phyloP scores from a whole-genome alignment of 2,113 vertebrate species.

The Suncus etruscus region DNA sequence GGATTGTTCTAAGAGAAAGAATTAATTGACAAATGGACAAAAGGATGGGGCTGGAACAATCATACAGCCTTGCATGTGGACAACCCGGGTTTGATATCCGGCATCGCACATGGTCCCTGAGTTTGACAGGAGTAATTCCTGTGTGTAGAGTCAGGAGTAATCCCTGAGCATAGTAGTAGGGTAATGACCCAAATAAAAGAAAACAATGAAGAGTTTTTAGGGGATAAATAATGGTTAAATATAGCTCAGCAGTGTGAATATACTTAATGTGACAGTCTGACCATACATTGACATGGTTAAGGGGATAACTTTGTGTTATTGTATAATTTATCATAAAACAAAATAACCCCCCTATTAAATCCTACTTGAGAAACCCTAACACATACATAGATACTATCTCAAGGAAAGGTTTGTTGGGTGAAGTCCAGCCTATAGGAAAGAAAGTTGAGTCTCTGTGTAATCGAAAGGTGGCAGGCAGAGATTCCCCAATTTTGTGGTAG shows the following conservation, averaged over 20 bases:
- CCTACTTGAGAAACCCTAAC: background rate
- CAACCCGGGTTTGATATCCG: too few species aligned
- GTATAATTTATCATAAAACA: background rate
- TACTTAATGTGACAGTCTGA: background rate
- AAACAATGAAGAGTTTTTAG: background rate
- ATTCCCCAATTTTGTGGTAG: background rate
- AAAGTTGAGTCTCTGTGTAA: background rate
- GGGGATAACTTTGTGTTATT: background rate
- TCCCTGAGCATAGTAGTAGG: background rate
- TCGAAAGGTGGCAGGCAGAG: background rate
- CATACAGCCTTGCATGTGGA: too few species aligned
- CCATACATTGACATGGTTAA: background rate
- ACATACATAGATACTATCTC: background rate
- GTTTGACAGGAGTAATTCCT: too few species aligned
- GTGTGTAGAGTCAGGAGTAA: background rate
- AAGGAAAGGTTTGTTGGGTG: background rate
- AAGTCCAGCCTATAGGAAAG: background rate
- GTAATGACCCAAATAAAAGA: too few species aligned
- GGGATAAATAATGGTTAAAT: background rate
- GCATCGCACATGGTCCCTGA: too few species aligned
- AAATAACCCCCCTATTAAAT: background rate
- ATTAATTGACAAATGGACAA: background rate
- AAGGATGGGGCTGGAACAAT: background rate
- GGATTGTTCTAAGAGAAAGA: background rate
- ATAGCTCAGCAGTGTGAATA: accelerated